Percentiles rank a stretch among this genome's conserved stretches.
Conservation (phyloP, 2,797 vertebrate species). For the Rhincodon typus region DNA sequence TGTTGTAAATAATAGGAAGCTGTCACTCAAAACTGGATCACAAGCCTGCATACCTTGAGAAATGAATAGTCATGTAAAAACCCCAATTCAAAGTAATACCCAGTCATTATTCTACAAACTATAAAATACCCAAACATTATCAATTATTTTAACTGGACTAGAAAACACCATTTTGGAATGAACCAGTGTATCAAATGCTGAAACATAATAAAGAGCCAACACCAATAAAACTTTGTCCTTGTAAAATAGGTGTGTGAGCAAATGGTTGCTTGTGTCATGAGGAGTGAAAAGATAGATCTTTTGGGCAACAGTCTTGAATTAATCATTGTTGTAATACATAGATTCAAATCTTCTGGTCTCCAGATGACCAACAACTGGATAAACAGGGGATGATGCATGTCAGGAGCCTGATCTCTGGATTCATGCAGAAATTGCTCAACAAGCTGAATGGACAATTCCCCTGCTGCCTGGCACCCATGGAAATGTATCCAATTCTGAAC, state of each 20-base stretch:
- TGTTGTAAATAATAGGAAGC: background rate
- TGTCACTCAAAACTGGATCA: background rate
- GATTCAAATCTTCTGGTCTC: too few species aligned
- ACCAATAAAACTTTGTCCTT: background rate
- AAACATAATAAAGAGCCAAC: background rate
- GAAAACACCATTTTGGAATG: background rate
- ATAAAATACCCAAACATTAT: background rate
- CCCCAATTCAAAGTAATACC: background rate
- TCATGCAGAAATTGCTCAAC: too few species aligned
- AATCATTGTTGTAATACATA: background rate
- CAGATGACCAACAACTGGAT: too few species aligned
- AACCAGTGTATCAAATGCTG: background rate
- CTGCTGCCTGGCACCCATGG: too few species aligned
- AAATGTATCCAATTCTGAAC: too few species aligned
- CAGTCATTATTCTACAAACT: background rate
- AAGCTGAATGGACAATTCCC: too few species aligned
- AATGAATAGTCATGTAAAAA: background rate
- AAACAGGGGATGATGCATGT: too few species aligned
- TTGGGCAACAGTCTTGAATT: background rate
- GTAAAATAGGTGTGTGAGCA: background rate
- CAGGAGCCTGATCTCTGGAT: too few species aligned
- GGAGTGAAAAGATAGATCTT: background rate
- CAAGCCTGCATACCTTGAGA: background rate
- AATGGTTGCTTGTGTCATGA: background rate
- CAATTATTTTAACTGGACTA: background rate